A percentile compares a stretch with the other conserved stretches of the same genome.
Evolutionary conservation across 2,797 vertebrate genomes (phyloP).

Genomic region (Iguana delicatissima): DNA sequence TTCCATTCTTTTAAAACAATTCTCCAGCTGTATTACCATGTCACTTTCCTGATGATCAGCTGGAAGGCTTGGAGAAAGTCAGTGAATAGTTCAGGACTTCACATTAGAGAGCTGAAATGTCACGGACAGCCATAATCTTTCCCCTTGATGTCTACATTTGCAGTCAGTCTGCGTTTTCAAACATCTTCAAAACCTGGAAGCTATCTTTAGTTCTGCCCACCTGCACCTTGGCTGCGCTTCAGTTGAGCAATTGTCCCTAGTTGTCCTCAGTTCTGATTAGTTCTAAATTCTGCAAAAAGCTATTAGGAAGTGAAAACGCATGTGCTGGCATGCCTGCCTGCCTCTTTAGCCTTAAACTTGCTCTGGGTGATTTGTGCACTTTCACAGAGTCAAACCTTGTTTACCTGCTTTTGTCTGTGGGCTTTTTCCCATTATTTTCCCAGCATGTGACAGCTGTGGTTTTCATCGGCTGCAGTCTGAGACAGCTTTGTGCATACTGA

Average conservation of each 20-base stretch:
- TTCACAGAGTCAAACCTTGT: background rate
- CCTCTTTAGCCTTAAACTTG: background rate
- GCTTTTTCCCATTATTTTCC: background rate
- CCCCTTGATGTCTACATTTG: constrained; percentile 2
- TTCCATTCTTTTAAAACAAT: background rate
- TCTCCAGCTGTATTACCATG: background rate
- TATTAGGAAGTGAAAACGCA: background rate
- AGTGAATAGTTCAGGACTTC: background rate
- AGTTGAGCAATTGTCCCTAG: constrained; percentile 10
- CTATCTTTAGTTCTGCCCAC: constrained; percentile 15
- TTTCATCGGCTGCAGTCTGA: background rate
- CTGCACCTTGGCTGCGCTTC: background rate
- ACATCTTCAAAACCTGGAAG: constrained; percentile 27
- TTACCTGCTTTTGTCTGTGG: background rate
- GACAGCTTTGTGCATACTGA: background rate
- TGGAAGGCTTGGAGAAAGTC: constrained; percentile 9
- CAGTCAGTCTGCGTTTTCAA: constrained; percentile 12
- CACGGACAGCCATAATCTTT: background rate
- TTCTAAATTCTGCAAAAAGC: background rate
- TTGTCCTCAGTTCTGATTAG: constrained; percentile 3
- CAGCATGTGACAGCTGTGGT: background rate
- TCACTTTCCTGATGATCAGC: constrained; percentile 3
- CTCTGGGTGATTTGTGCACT: background rate
- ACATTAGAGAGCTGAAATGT: background rate
- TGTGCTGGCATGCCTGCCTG: background rate